Evolutionary conservation across 2,797 vertebrate species (phyloP).

Genomic region (Karalla daura): DNA sequence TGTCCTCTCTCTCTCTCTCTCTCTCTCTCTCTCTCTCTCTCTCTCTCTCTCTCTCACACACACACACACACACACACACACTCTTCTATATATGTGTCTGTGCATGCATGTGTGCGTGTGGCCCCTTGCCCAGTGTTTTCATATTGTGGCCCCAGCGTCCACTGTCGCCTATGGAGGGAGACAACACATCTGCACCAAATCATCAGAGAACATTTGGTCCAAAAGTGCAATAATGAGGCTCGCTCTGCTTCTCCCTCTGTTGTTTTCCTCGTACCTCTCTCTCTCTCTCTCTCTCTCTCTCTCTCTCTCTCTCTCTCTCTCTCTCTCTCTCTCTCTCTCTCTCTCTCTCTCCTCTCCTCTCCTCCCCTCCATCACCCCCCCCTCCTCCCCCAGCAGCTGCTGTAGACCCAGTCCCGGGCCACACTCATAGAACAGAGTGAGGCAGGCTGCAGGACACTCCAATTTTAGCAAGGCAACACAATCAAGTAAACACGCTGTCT

Average conservation of each 20-base stretch:
- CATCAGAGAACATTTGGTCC: conserved; percentile 57
- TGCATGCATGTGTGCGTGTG: background rate
- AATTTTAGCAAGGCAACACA: conserved; percentile 33
- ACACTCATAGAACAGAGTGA: conserved; percentile 11
- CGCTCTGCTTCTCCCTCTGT: background rate
- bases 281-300: background rate
- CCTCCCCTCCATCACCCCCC: background rate
- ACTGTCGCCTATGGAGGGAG: conserved; percentile 30
- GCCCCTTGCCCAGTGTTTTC: conserved; percentile 24
- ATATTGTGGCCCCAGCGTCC: conserved; percentile 28
- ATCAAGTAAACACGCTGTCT: conserved; percentile 25
- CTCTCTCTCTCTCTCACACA: no score
- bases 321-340: background rate
- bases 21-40: no score
- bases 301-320: background rate
- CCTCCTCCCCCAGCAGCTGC: conserved; percentile 29
- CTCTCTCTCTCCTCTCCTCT: background rate
- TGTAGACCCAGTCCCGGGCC: background rate
- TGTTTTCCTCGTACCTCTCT: background rate
- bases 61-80: no score
- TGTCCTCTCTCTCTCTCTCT: no score
- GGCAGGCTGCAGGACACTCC: conserved; percentile 9
- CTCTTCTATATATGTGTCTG: no score
- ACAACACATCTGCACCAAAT: conserved; percentile 61
- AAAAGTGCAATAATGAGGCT: conserved; percentile 61